Base-by-base conservation (phyloP, 2,888 invertebrate species). In the Lepidonotus clava region DNA sequence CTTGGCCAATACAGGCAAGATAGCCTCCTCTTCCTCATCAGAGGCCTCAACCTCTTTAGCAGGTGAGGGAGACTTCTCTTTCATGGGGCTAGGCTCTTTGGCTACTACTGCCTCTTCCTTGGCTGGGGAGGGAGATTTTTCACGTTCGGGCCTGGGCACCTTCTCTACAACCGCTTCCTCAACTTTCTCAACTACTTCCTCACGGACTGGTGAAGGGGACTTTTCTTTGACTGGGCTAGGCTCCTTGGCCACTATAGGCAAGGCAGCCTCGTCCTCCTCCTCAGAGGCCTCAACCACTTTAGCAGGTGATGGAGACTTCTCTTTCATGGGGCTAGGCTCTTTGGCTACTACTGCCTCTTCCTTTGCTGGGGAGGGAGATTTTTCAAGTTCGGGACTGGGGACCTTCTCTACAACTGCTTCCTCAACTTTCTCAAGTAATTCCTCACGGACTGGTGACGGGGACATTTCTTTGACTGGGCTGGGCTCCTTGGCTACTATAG, bases 271-370 rank as follows among this genome's bases (percentile, higher is more conserved):
- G 51, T 11, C 11, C 18, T 51, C 18, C 51, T 51, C 51, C 18
- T 51, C 18, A 18, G 51, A 11, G 11, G 51, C 51, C 51, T 51
- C 18, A 18, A 24, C 38, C 28, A 38, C 28, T 40, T 77, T 24
- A 38, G n/a, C 77, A 41, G 40, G 18, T 77, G 77, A 38, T 0
- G 38, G 40, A 6, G 76, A 76, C 18, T 76, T 40, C 40, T 77
- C 77, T 77, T 77, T 80, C 18, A 83, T 56, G 83, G 87, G 86
- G 80, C 77, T 41, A 24, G 67, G 66, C 51, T 76, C 67, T 80
- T 56, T 83, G 11, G 24, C 53, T 1, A 24, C 46, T 41, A 41
- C 28, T 51, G 76, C 66, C 28, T 83, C 77, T 28, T 76, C 76
- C 28, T 56, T 67, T n/a, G 56, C 46, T 36, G 87, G 56, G 53